Base-by-base conservation (phyloP, 2,888 invertebrate species). In the Drosophila cracens region DNA sequence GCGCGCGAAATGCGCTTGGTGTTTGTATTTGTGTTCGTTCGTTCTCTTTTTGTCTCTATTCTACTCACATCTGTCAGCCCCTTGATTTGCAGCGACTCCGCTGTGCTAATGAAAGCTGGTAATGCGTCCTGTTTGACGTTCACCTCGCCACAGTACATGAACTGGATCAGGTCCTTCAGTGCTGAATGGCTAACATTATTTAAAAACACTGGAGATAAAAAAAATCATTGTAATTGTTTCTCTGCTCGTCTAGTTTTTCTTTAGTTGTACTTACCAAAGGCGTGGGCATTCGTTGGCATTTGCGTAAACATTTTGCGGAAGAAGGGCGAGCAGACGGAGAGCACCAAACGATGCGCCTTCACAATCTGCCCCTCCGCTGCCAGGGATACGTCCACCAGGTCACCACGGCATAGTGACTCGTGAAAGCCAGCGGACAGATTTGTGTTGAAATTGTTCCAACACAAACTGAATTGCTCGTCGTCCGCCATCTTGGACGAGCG, bases 391-490 rank as follows among this genome's bases (percentile, higher is more conserved):
- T 96, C 96, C 83, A 96, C 96, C 88, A 96, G 93, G 92, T 95
- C 95, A 79, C 95, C 95, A 92, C 95, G 95, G 91, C 95, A 95
- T 93, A 96, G 93, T 92, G 96, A 95, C 93, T 95, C 95, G 90
- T 96, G 95, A 92, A 96, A 96, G 89, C 95, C 95, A 93, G 95
- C 95, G 76, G 95, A 95, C 94, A 96, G 94, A 91, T 96, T 96
- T 80, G 95, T 95, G 94, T 95, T 95, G 94, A 96, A 96, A 94
- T 96, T 96, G 94, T 96, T 96, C 96, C 96, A 96, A 94, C 95
- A 95, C 94, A 96, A 93, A 93, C 96, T 96, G 94, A 95, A 95
- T 92, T 95, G 95, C 94, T 95, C 95, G 94, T 95, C 95, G 94
- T 95, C 95, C 95, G 95, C 95, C 95, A 95, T 95, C 93, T 94